phyloP scores from a whole-genome alignment of 2,888 invertebrate genomes.

The Icerya purchasi region DNA sequence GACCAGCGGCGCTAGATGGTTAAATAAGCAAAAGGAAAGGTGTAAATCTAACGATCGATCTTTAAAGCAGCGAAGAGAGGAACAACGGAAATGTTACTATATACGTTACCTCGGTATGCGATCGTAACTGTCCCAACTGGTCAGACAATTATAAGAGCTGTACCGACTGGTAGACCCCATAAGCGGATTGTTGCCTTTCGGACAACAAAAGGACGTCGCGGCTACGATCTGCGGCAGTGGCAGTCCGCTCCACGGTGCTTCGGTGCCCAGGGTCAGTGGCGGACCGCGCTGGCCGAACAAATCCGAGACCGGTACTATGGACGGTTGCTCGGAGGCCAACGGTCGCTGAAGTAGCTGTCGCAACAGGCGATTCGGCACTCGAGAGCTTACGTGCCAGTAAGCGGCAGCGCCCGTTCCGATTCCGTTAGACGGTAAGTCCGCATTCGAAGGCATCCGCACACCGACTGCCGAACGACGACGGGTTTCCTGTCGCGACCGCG shows the following conservation, averaged over 20 bases:
- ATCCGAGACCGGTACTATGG: not conserved
- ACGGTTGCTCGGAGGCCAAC: not conserved
- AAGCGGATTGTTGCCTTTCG: not conserved
- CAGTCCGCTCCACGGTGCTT: not conserved
- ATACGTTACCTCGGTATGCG: constrained; percentile 62
- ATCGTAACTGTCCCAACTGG: constrained; percentile 79
- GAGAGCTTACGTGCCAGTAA: not conserved
- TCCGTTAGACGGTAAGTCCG: not conserved
- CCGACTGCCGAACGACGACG: not conserved
- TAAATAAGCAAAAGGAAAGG: too few species aligned
- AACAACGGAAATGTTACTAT: not conserved
- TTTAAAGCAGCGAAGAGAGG: too few species aligned
- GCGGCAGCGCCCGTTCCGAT: not conserved
- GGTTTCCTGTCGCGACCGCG: constrained; percentile 4
- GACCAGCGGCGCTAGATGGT: too few species aligned
- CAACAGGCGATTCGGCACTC: constrained; percentile 3
- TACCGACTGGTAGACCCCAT: constrained; percentile 43
- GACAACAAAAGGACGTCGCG: constrained; percentile 4
- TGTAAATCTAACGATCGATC: too few species aligned
- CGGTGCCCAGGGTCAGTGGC: not conserved
- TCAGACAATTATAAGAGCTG: constrained; percentile 72
- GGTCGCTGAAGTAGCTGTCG: too few species aligned
- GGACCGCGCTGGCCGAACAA: not conserved
- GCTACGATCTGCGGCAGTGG: not conserved
- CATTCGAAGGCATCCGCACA: not conserved